phyloP scores from a whole-genome alignment of 2,888 invertebrate species.

The Coleophora flavipennella region DNA sequence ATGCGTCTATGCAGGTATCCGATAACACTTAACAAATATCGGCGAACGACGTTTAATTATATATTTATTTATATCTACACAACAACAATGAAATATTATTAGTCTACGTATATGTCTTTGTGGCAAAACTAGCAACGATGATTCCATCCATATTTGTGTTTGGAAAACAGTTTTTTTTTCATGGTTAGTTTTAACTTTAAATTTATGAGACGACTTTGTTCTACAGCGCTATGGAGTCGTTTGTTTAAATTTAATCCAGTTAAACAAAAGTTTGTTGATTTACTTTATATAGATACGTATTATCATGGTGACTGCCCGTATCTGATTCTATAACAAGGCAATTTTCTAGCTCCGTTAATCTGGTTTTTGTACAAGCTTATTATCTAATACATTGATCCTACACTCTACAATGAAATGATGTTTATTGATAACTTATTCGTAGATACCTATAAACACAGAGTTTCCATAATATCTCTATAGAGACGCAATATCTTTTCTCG shows the following conservation, averaged over 20 bases:
- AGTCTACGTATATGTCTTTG: conserved; percentile 43
- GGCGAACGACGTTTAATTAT: conserved; percentile 31
- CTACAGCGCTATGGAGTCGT: too few species aligned
- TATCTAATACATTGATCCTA: conserved; percentile 28
- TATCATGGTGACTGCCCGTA: conserved; percentile 23
- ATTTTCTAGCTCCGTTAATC: conserved; percentile 45
- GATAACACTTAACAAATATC: conserved; percentile 66
- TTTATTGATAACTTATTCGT: conserved; percentile 19
- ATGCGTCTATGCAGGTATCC: conserved; percentile 71
- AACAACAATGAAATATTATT: conserved; percentile 58
- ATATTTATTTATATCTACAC: conserved; percentile 55
- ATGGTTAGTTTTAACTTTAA: too few species aligned
- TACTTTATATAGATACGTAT: conserved; percentile 4
- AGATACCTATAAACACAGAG: too few species aligned
- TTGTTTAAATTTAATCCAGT: too few species aligned
- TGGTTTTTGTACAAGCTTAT: conserved; percentile 53
- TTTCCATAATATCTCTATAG: too few species aligned
- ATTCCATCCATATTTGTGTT: conserved; percentile 15
- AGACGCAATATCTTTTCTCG: too few species aligned
- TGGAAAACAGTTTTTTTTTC: too few species aligned
- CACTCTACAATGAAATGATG: conserved; percentile 27
- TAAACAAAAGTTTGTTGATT: too few species aligned
- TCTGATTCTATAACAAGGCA: conserved; percentile 43
- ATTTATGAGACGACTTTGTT: too few species aligned
- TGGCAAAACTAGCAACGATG: conserved; percentile 49